Conservation (phyloP, 2,797 vertebrate genomes). For the Sebastes glaucus region DNA sequence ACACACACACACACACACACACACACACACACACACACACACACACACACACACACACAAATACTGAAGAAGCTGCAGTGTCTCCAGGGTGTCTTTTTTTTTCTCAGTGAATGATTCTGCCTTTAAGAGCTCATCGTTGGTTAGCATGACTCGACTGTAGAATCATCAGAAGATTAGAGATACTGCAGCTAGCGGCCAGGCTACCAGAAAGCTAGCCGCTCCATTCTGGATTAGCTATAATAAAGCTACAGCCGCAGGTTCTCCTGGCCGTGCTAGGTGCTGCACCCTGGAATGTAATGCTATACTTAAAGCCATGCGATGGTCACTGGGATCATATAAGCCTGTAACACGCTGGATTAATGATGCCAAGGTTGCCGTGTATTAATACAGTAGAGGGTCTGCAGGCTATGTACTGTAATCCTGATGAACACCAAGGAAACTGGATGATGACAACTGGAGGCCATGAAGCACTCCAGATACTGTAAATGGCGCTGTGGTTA, state of each 20-base stretch:
- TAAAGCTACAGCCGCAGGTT: constrained; percentile 36
- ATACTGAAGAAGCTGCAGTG: constrained; percentile 41
- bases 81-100: constrained; percentile 44
- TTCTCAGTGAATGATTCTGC: constrained; percentile 25
- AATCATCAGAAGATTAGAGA: constrained; percentile 74
- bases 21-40: no score
- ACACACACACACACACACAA: no score
- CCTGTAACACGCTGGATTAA: constrained; percentile 75
- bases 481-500: constrained; percentile 49
- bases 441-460: constrained; percentile 62
- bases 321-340: constrained; percentile 67
- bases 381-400: constrained; percentile 54
- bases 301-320: constrained; percentile 45
- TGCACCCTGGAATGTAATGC: constrained; percentile 51
- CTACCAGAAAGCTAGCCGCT: constrained; percentile 36
- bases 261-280: constrained; percentile 40
- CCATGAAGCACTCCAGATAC: constrained; percentile 29
- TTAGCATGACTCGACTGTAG: constrained; percentile 68
- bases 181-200: constrained; percentile 37
- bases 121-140: constrained; percentile 58
- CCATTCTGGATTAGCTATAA: constrained; percentile 49
- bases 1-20: no score
- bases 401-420: constrained; percentile 52
- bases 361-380: constrained; percentile 59
- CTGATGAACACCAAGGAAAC: constrained; percentile 50